phyloP scores from a whole-genome alignment of 2,113 vertebrate species.

The Acanthisitta chloris region DNA sequence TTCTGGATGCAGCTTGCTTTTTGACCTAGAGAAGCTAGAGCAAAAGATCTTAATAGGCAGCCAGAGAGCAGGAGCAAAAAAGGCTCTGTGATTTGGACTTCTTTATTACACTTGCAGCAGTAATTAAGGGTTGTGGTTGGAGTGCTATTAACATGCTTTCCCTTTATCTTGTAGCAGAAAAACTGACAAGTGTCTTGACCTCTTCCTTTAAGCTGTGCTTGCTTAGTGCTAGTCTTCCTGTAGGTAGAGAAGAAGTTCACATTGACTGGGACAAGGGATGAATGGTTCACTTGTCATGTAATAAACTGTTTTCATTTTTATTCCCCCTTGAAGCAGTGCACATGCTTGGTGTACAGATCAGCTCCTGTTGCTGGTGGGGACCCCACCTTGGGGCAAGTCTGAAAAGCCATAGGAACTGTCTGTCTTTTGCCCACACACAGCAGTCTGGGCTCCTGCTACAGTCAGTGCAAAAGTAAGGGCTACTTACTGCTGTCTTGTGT shows the following conservation, averaged over 20 bases:
- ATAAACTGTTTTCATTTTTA: background rate
- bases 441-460: accelerated
- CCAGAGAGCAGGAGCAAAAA: background rate
- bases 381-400: background rate
- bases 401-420: background rate
- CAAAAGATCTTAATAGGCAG: background rate
- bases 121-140: background rate
- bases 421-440: background rate
- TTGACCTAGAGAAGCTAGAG: background rate
- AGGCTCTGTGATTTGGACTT: background rate
- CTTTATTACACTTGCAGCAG: background rate
- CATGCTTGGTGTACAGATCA: background rate
- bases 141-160: background rate
- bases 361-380: background rate
- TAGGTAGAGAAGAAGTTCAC: background rate
- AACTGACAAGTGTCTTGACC: background rate
- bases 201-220: background rate
- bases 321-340: background rate
- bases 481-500: background rate
- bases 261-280: background rate
- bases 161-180: background rate
- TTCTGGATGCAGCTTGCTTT: background rate
- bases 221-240: background rate
- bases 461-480: background rate
- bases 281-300: background rate